A percentile compares a stretch with the other conserved stretches of the same genome.
Conservation (phyloP, 2,113 vertebrate species). For the Podocnemis expansa region DNA sequence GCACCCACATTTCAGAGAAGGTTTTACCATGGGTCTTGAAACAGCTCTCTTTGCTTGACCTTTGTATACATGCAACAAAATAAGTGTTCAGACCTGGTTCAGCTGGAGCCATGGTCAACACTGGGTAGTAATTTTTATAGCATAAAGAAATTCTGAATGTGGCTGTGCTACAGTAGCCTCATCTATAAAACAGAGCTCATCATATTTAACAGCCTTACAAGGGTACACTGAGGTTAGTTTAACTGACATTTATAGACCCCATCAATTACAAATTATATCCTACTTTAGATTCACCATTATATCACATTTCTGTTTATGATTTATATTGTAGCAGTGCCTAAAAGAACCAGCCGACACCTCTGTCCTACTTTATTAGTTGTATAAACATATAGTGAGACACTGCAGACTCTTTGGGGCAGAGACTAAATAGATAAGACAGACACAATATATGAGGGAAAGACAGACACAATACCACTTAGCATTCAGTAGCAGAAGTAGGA, state of each 20-base stretch:
- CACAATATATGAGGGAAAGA: background rate
- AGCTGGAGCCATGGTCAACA: background rate
- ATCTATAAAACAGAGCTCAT: background rate
- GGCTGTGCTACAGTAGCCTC: background rate
- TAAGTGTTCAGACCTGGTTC: background rate
- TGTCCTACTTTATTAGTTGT: background rate
- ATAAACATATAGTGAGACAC: background rate
- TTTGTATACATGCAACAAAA: background rate
- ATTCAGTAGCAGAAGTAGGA: background rate
- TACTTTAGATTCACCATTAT: background rate
- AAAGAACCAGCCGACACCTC: background rate
- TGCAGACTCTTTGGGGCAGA: background rate
- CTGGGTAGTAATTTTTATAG: background rate
- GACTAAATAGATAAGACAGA: background rate
- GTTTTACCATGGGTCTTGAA: background rate
- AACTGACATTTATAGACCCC: background rate
- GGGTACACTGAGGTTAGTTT: background rate
- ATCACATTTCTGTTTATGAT: background rate
- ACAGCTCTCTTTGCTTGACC: background rate
- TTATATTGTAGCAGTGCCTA: background rate
- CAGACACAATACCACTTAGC: background rate
- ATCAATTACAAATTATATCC: background rate
- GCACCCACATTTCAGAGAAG: background rate
- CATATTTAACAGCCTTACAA: background rate
- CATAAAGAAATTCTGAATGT: background rate